Base-by-base conservation (phyloP, 2,797 vertebrate genomes). In the Pampus argenteus region DNA sequence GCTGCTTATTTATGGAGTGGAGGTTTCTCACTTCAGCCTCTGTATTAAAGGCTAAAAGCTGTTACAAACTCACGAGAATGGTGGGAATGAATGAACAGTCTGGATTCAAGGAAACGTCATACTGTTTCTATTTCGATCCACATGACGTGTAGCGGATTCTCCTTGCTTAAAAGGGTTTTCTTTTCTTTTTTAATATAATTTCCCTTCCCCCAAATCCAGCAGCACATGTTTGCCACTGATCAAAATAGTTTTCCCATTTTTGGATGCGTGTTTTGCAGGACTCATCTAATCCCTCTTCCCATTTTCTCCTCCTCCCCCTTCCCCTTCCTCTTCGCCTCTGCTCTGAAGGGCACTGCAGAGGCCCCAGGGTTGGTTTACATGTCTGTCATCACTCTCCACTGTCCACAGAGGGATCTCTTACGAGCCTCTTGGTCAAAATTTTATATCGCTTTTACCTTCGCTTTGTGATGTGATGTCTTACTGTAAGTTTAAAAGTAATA, bases 211-310 rank as follows among this genome's bases (percentile, higher is more conserved):
- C 59, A 63, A 72, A 74, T 76, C 66, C 70, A 76, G 82, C 80
- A 69, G 78, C 75, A 58, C 63, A 78, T 74, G 74, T 86, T 78
- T 81, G 73, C 84, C 92, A 77, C 76, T 56, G 81, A 91, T 92
- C 78, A 88, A 94, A 95, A 95, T 95, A 94, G 89, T 95, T 96
- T 95, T 94, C 89, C 95, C 95, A 94, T 97, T 95, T 96, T 96
- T 94, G 93, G 94, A 83, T 54, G 80, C 86, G 86, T 78, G 89
- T 89, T 89, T 91, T 76, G 3, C 92, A 87, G 79, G 89, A 90
- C 85, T 94, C 78, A 44, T 91, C 81, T 91, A 91, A 86, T 90
- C 79, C 72, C 44, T 70, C 85, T 80, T 74, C 73, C 64, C 49
- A 34, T 66, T 73, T 66, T 82, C 69, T 65, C 42, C 52, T 38